Percentiles rank a stretch among this genome's conserved stretches.
Conservation (phyloP, 2,888 invertebrate genomes). For the Eugnorisma glareosa region DNA sequence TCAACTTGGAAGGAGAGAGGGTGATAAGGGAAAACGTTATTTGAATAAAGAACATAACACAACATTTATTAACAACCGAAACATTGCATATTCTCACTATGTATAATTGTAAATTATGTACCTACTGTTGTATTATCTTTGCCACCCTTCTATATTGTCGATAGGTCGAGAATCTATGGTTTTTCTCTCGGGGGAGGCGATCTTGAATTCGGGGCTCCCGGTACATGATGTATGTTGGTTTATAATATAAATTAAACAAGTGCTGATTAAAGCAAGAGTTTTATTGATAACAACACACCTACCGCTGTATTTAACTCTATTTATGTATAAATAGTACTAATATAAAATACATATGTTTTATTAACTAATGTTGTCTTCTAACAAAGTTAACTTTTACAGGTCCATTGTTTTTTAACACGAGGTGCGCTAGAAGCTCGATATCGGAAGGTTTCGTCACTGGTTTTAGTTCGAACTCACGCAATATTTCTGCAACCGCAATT, state of each 20-base stretch:
- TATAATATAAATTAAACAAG: too few species aligned
- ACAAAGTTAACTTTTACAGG: conserved; percentile 74
- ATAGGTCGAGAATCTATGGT: too few species aligned
- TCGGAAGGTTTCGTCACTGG: conserved; percentile 84
- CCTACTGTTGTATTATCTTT: background rate
- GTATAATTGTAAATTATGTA: background rate
- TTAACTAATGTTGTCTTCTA: conserved; percentile 40
- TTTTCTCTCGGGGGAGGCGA: too few species aligned
- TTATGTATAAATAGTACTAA: background rate
- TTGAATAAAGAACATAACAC: background rate
- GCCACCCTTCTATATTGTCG: too few species aligned
- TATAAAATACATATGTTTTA: background rate
- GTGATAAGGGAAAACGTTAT: background rate
- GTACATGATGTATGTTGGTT: too few species aligned
- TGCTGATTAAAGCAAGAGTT: too few species aligned
- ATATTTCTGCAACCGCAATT: conserved; percentile 53
- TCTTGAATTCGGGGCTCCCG: too few species aligned
- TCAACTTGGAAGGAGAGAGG: background rate
- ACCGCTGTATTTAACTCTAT: background rate
- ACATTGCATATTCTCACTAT: background rate
- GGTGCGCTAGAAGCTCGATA: conserved; percentile 73
- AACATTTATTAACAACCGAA: background rate
- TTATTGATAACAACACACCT: too few species aligned
- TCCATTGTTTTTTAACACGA: conserved; percentile 77
- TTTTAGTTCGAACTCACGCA: conserved; percentile 81